Percentiles rank a stretch among this genome's conserved stretches.
phyloP scores from a whole-genome alignment of 2,113 vertebrate species.

The Patagioenas fasciata region DNA sequence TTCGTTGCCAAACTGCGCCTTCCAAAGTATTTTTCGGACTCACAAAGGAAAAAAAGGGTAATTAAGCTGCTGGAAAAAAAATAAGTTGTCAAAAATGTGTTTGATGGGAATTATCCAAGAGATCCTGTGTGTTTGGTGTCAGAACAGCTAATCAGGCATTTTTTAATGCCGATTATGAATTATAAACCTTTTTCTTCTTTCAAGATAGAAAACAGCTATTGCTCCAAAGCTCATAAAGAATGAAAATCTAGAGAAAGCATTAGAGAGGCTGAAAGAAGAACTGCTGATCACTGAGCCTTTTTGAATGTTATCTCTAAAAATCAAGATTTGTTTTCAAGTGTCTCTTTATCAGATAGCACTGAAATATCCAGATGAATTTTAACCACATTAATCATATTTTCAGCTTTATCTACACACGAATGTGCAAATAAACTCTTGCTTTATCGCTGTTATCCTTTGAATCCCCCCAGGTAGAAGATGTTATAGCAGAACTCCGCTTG shows the following conservation, averaged over 20 bases:
- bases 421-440: not conserved
- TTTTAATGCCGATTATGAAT: slow-evolving; percentile 53
- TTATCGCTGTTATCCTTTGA: not conserved
- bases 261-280: slow-evolving; percentile 6
- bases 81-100: slow-evolving; percentile 60
- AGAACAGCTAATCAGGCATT: slow-evolving; percentile 58
- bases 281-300: not conserved
- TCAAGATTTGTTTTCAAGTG: not conserved
- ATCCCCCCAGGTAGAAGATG: slow-evolving; percentile 87
- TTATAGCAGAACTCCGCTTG: slow-evolving; percentile 92
- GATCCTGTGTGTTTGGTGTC: slow-evolving; percentile 33
- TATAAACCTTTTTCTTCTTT: slow-evolving; percentile 45
- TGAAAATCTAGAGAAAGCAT: slow-evolving; percentile 50
- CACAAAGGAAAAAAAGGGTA: slow-evolving; percentile 90
- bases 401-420: not conserved
- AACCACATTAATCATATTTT: not conserved
- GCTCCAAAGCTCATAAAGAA: slow-evolving; percentile 48
- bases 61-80: slow-evolving; percentile 59
- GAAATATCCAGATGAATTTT: not conserved
- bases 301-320: not conserved
- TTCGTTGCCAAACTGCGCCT: slow-evolving; percentile 91
- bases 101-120: slow-evolving; percentile 57
- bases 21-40: slow-evolving; percentile 85
- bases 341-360: not conserved
- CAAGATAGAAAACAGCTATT: slow-evolving; percentile 48